phyloP scores from a whole-genome alignment of 2,888 invertebrate genomes.

The Eudasyphora cyanicolor region DNA sequence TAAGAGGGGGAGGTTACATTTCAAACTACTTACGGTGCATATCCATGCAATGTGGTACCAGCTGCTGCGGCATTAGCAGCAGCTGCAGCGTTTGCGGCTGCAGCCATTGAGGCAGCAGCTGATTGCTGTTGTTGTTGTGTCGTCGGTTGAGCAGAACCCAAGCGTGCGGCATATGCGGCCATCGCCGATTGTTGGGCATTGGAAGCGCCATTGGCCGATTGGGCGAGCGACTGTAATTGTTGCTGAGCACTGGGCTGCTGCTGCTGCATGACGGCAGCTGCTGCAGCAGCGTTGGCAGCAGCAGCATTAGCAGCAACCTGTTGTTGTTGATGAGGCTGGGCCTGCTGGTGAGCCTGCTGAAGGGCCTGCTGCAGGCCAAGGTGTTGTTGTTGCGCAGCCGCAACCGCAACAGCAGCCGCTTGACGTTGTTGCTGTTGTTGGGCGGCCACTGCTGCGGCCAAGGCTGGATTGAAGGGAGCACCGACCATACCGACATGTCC shows the following conservation, averaged over 20 bases:
- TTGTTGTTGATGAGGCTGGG: constrained; percentile 64
- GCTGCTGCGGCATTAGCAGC: constrained; percentile 88
- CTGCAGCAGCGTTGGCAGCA: constrained; percentile 77
- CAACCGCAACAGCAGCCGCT: constrained; percentile 81
- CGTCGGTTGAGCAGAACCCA: constrained; percentile 67
- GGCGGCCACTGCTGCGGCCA: constrained; percentile 84
- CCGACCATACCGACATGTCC: constrained; percentile 83
- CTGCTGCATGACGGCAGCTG: no score
- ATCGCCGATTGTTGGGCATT: constrained; percentile 73
- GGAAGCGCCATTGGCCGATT: constrained; percentile 75
- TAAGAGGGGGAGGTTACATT: not conserved
- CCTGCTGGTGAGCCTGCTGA: constrained; percentile 70
- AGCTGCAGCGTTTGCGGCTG: constrained; percentile 85
- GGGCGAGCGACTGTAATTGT: constrained; percentile 81
- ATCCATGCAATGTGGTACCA: constrained; percentile 90
- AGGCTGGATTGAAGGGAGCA: constrained; percentile 81
- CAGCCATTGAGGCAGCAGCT: constrained; percentile 83
- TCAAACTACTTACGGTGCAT: constrained; percentile 91
- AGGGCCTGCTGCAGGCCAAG: constrained; percentile 71
- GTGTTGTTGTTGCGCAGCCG: constrained; percentile 79
- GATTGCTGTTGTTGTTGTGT: constrained; percentile 82
- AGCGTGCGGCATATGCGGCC: constrained; percentile 77
- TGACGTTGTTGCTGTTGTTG: constrained; percentile 80
- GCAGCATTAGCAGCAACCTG: constrained; percentile 80
- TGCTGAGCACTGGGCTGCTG: constrained; percentile 81